Conservation (phyloP, 35 echinoderm and acorn worm genomes). For the Acanthaster planci region DNA sequence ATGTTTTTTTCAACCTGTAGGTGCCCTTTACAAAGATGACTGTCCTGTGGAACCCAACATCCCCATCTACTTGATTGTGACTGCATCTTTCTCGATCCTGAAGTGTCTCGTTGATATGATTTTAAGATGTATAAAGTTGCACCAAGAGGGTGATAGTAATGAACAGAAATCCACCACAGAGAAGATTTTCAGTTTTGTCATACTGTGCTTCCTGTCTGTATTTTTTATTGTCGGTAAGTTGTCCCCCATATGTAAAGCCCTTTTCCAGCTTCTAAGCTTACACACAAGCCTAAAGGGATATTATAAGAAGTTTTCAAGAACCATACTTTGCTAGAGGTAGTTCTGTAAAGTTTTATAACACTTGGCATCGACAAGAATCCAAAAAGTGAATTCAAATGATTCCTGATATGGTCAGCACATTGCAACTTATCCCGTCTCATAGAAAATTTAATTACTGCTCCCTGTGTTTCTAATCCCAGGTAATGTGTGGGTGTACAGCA, state of each 20-base stretch:
- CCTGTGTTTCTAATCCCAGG: no score
- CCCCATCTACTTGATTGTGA: conserved; percentile 82
- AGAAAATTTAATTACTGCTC: no score
- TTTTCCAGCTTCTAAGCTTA: background rate
- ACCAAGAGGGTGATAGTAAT: background rate
- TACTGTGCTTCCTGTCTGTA: conserved; percentile 71
- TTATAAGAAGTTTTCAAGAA: no score
- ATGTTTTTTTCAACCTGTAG: conserved; percentile 35
- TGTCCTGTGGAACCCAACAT: conserved; percentile 68
- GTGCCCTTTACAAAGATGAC: conserved; percentile 68
- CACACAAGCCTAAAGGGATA: no score
- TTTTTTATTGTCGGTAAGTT: conserved; percentile 92
- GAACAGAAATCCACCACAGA: conserved; percentile 34
- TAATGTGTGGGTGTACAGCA: conserved; percentile 96
- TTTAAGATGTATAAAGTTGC: background rate
- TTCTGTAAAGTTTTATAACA: no score
- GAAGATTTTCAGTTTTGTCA: conserved; percentile 54
- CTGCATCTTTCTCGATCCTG: conserved; percentile 57
- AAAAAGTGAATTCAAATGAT: no score
- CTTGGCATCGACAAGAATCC: no score
- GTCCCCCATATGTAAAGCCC: background rate
- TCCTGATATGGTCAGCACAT: no score
- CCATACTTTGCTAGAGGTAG: no score
- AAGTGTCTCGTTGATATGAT: conserved; percentile 73
- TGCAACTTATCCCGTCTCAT: no score